Evolutionary conservation across 2,888 invertebrate genomes (phyloP).

Genomic region (Volucella zonaria): DNA sequence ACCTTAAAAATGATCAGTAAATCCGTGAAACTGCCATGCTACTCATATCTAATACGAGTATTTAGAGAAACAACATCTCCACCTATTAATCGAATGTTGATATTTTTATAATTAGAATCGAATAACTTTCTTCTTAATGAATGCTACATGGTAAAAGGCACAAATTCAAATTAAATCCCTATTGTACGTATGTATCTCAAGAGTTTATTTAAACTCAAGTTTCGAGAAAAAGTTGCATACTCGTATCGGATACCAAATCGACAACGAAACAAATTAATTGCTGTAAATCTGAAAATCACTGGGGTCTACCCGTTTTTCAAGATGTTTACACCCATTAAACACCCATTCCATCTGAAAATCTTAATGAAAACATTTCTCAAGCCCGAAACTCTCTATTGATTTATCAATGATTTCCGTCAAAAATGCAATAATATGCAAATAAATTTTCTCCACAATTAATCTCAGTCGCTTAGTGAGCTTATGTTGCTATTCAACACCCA

Average conservation of each 20-base stretch:
- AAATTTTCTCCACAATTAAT: conserved; percentile 67
- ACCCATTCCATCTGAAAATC: conserved; percentile 43
- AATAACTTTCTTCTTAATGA: conserved; percentile 49
- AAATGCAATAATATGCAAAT: conserved; percentile 69
- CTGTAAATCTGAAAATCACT: conserved; percentile 50
- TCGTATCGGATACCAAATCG: conserved; percentile 40
- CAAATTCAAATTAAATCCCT: conserved; percentile 14
- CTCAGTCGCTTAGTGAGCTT: conserved; percentile 33
- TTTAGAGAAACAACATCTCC: conserved; percentile 2
- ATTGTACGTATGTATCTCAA: conserved; percentile 17
- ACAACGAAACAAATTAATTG: conserved; percentile 39
- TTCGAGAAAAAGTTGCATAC: conserved; percentile 27
- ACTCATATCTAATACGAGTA: not conserved
- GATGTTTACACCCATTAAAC: conserved; percentile 55
- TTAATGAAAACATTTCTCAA: conserved; percentile 63
- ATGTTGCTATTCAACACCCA: conserved; percentile 46
- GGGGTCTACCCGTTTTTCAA: conserved; percentile 35
- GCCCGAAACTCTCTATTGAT: conserved; percentile 25
- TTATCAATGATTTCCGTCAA: conserved; percentile 47
- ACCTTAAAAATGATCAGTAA: not conserved
- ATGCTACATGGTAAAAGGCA: conserved; percentile 23
- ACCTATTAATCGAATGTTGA: conserved; percentile 29
- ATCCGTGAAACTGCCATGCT: not conserved
- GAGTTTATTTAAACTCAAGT: too few relatives aligned
- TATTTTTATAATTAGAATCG: conserved; percentile 55